Conservation (phyloP, 2,888 invertebrate genomes). For the Limenitis camilla region DNA sequence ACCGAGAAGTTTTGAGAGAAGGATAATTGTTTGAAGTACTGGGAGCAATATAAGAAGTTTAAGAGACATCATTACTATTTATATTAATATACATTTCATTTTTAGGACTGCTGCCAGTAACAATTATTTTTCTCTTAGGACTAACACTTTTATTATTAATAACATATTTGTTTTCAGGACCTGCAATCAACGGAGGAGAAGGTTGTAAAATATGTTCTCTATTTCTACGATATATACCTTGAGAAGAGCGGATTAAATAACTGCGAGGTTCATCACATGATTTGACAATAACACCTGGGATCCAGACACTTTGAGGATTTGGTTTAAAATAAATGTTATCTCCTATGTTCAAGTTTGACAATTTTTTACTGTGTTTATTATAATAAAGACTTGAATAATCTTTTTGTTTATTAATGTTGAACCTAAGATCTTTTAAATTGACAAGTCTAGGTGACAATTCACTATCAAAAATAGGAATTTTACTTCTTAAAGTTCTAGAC, state of each 20-base stretch:
- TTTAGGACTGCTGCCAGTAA: no score
- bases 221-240: conserved; percentile 2
- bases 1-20: no score
- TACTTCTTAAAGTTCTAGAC: conserved; percentile 1
- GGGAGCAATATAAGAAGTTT: no score
- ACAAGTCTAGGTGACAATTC: not conserved
- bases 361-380: not conserved
- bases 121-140: no score
- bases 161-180: no score
- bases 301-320: not conserved
- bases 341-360: not conserved
- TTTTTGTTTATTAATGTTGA: not conserved
- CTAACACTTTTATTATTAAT: no score
- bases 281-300: not conserved
- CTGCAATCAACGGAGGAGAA: no score
- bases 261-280: not conserved
- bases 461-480: not conserved
- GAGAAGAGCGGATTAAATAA: not conserved
- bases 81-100: no score
- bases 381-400: conserved; percentile 2
- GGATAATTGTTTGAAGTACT: no score
- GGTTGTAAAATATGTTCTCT: not conserved
- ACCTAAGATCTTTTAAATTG: not conserved
- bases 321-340: conserved; percentile 4
- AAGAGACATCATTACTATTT: no score